These are phyloP conservation scores for Actenoides lindsayi DNA, from an alignment of 2,113 vertebrate genomes.

Conservation along the genomic window DNA sequence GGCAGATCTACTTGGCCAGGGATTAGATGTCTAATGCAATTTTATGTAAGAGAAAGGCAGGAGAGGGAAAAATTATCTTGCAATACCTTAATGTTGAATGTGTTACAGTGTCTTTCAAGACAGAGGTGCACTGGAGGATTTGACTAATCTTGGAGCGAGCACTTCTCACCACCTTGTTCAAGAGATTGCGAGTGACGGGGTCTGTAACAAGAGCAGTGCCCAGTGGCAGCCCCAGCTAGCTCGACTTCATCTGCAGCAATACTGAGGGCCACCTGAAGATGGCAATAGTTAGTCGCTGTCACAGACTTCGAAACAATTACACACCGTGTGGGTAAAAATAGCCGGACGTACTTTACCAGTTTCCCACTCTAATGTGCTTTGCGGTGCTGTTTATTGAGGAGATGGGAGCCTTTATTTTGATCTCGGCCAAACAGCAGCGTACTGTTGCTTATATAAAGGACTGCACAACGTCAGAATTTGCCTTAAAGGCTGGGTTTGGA, in stretches of 20 bases:
- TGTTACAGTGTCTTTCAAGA: fast-evolving
- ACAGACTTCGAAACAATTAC: background rate
- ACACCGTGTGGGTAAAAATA: background rate
- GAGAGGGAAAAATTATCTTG: background rate
- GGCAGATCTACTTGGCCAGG: background rate
- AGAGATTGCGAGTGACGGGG: background rate
- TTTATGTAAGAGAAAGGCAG: background rate
- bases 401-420: slow-evolving; percentile 9
- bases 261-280: background rate
- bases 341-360: background rate
- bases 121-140: background rate
- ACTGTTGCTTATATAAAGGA: background rate
- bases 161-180: fast-evolving
- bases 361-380: background rate
- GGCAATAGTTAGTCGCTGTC: slow-evolving; percentile 20
- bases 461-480: background rate
- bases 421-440: background rate
- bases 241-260: background rate
- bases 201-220: fast-evolving
- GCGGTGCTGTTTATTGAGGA: background rate
- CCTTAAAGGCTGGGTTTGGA: background rate
- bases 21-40: background rate
- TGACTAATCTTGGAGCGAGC: background rate
- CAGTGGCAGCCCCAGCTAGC: background rate
- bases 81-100: background rate